phyloP scores from a whole-genome alignment of 2,113 vertebrate species.

The Myotis davidii region DNA sequence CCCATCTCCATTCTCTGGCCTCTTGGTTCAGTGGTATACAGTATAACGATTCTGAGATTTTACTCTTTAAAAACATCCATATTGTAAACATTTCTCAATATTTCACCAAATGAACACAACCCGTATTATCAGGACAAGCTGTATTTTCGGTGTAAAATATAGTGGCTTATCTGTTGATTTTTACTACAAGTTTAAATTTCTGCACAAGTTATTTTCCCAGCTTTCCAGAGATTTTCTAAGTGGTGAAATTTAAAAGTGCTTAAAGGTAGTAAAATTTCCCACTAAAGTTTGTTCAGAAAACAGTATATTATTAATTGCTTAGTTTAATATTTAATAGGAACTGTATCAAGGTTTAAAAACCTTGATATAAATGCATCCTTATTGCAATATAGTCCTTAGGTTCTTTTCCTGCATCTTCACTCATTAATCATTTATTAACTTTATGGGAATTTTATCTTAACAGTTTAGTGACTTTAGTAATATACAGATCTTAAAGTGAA shows the following conservation, averaged over 20 bases:
- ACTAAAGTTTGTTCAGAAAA: conserved; percentile 1
- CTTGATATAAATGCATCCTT: neutral
- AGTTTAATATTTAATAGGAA: neutral
- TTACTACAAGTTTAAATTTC: conserved; percentile 9
- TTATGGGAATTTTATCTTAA: conserved; percentile 12
- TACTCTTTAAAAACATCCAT: neutral
- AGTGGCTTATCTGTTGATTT: conserved; percentile 22
- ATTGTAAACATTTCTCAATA: neutral
- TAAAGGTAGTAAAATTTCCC: conserved; percentile 4
- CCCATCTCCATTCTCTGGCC: neutral
- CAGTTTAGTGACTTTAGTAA: neutral
- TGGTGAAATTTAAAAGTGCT: neutral
- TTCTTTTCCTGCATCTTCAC: conserved; percentile 8
- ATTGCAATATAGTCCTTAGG: neutral
- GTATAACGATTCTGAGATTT: neutral
- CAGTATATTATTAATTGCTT: neutral
- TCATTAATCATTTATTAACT: neutral
- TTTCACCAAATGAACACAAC: neutral
- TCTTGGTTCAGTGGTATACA: neutral
- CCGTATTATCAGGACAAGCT: neutral
- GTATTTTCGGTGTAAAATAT: conserved; percentile 12
- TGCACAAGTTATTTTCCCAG: neutral
- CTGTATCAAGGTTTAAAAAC: neutral
- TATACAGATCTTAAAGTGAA: neutral
- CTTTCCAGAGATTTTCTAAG: neutral